Conservation (phyloP, 2,888 invertebrate genomes). For the Crepidodera aurea region DNA sequence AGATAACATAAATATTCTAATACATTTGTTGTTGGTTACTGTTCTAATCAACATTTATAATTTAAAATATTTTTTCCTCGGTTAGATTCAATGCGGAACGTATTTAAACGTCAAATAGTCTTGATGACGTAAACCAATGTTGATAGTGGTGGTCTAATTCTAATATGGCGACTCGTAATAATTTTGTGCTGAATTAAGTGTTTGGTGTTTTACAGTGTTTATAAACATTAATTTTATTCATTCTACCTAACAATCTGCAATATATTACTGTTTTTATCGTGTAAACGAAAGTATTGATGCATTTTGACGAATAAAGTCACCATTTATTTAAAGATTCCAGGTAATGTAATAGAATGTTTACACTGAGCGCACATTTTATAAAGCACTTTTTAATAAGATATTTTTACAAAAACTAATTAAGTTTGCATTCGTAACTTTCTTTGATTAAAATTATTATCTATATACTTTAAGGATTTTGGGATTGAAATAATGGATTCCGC, state of each 20-base stretch:
- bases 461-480: not conserved
- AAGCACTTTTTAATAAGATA: not conserved
- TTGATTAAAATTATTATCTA: not conserved
- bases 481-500: constrained; percentile 17
- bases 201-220: not conserved
- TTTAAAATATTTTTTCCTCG: no score
- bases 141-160: constrained; percentile 17
- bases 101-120: not conserved
- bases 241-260: not conserved
- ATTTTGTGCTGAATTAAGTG: constrained; percentile 9
- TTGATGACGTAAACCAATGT: constrained; percentile 17
- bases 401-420: not conserved
- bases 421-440: not conserved
- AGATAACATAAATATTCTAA: no score
- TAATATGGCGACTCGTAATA: constrained; percentile 19
- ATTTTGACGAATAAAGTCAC: not conserved
- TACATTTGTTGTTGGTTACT: no score
- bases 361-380: not conserved
- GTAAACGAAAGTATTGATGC: constrained; percentile 4
- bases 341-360: constrained; percentile 8
- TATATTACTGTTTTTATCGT: not conserved
- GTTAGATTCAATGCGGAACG: no score
- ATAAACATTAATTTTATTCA: not conserved
- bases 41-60: no score
- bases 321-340: constrained; percentile 2